Base-by-base conservation (phyloP, 2,113 vertebrate genomes). In the Paradisaea rubra region DNA sequence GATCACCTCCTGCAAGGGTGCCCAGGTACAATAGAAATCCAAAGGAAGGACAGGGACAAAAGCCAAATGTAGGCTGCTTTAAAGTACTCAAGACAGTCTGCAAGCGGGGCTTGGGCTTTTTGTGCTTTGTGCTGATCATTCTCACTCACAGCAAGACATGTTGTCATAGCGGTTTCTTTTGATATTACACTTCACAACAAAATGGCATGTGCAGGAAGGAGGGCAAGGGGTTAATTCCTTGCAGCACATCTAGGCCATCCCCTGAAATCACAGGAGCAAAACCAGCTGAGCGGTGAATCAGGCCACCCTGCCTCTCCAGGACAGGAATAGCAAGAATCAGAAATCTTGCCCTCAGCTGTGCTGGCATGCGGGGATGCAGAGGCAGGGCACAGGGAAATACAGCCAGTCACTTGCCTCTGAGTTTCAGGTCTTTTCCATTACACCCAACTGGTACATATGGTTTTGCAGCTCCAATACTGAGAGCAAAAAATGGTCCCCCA, bases 221-320 rank as follows among this genome's bases (percentile, higher is more conserved):
- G 54, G 59, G 28, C 0, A 0, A 81, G 59, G 88, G 79, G 81
- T 91, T 95, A 94, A 95, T 71, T 87, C 70, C 49, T 71, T 66
- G 70, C 77, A 61, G 87, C 61, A 44, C 89, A 89, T 96, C 85
- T 87, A 89, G 91, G 87, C 87, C 66, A 66, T 88, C 85, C 73
- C 73, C 70, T 89, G 78, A 96, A 95, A 93, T 89, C 70, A 64
- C 41, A 79, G 87, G 70, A 82, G 87, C 85, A 89, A 93, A 91
- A 79, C 27, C 85, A 93, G 89, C 65, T 81, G 60, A 93, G 44
- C 4, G 0, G 70, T 91, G 91, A 89, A 74, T 87, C 81, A 84
- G 87, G 94, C 65, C 81, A 86, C 63, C 68, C 78, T 93, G 85
- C 65, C 28, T 94, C 72, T 81, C 27, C 44, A 20, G 79, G 70